Base-by-base conservation (phyloP, 2,888 invertebrate genomes). In the Acleris cristana region DNA sequence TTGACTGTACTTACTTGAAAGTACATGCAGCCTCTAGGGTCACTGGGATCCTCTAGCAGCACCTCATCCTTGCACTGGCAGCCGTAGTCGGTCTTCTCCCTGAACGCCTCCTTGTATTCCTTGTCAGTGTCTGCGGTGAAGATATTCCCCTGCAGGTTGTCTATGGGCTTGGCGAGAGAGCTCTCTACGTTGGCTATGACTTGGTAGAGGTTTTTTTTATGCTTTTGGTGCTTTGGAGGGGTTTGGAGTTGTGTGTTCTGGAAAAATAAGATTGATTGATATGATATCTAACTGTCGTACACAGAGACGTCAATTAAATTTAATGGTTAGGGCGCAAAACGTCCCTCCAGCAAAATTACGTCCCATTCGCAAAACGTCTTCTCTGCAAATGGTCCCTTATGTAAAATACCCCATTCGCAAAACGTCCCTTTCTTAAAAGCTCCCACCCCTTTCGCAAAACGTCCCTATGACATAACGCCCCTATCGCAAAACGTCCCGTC, bases 1-100 rank as follows among this genome's bases (percentile, higher is more conserved):
- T 5, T 2, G 3, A 14, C 12, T 14, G 14, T n/a, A 65, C 70
- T 72, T 49, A 94, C 94, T 89, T 95, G 95, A 73, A 95, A 95
- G 77, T 93, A 95, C 18, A 94, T 86, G 62, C 95, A 95, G 0
- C 95, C 95, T 44, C 90, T 86, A 0, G 95, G 95, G 60, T 94
- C 90, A 58, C 90, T 80, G 0, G 90, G 88, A 49, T 92, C 90
- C 69, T 92, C 92, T 0, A 90, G 69, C 8, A 82, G 69, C 2
- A 90, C 82, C 0, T 77, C 73, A 12, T 87, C 88, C 0, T 67
- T 72, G 55, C 89, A 88, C 0, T 73, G 67, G 56, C 88, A 88
- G 16, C 75, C 76, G n/a, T 19, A 88, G 14, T 76, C 76, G 6
- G 16, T 18, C n/a, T 8, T 12, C 40, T 14, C 40, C 40, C 40